Evolutionary conservation across 2,797 vertebrate genomes (phyloP).

Genomic region (Xenentodon cancila): DNA sequence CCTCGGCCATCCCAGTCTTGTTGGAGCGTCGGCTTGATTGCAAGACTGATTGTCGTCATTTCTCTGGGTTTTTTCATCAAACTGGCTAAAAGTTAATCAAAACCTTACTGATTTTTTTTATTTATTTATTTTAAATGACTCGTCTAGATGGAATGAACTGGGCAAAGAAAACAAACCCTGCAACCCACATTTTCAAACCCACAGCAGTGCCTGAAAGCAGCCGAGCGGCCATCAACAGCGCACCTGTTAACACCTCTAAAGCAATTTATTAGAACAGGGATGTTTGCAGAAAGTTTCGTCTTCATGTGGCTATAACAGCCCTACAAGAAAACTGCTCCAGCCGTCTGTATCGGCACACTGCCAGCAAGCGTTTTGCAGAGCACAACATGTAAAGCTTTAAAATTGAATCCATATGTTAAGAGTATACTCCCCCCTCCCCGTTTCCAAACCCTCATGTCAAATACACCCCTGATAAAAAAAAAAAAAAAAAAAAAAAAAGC

Average conservation of each 20-base stretch:
- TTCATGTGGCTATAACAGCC: conserved; percentile 78
- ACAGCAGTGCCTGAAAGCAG: conserved; percentile 67
- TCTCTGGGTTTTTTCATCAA: too few species aligned
- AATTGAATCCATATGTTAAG: conserved; percentile 50
- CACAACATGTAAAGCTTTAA: conserved; percentile 71
- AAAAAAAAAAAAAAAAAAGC: conserved; percentile 53
- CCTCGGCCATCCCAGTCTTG: too few species aligned
- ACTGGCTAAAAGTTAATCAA: too few species aligned
- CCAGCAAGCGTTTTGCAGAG: conserved; percentile 67
- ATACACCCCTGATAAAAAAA: conserved; percentile 52
- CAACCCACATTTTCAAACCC: conserved; percentile 31
- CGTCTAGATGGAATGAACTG: too few species aligned
- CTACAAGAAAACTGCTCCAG: conserved; percentile 69
- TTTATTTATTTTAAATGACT: too few species aligned
- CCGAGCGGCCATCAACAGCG: conserved; percentile 59
- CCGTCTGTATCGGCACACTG: conserved; percentile 63
- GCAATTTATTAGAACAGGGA: conserved; percentile 87
- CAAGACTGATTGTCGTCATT: too few species aligned
- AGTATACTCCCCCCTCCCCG: conserved; percentile 4
- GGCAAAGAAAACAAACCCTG: too few species aligned
- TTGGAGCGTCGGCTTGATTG: too few species aligned
- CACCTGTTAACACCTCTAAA: conserved; percentile 81
- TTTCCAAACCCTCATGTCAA: conserved; percentile 24
- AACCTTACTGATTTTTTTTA: too few species aligned
- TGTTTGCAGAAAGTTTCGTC: conserved; percentile 77